Percentiles rank a stretch among this genome's conserved stretches.
These are phyloP conservation scores for Bombyx huttoni DNA, from an alignment of 2,888 invertebrate genomes.

Conservation along the genomic window DNA sequence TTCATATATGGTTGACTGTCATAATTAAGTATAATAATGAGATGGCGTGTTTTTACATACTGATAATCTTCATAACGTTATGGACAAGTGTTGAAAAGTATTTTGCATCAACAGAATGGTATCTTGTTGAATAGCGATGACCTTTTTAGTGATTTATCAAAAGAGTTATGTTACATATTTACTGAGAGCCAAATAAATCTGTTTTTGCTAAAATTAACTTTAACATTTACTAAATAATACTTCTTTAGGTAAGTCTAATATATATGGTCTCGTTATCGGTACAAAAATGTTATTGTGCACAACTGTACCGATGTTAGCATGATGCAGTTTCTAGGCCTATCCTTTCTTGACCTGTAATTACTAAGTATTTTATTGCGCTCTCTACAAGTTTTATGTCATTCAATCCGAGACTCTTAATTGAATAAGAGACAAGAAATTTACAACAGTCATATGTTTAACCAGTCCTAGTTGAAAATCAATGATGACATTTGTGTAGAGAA, in stretches of 20 bases:
- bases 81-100: slow-evolving; percentile 9
- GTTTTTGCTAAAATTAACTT: no score
- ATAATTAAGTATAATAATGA: slow-evolving; percentile 69
- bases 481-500: slow-evolving; percentile 10
- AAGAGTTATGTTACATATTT: no score
- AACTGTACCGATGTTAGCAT: slow-evolving; percentile 2
- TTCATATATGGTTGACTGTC: slow-evolving; percentile 66
- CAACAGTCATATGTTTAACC: slow-evolving; percentile 55
- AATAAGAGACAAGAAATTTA: slow-evolving; percentile 66
- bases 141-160: no score
- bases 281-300: slow-evolving; percentile 7
- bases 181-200: no score
- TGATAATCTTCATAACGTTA: slow-evolving; percentile 58
- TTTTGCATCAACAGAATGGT: not conserved
- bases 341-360: slow-evolving; percentile 56
- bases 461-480: slow-evolving; percentile 44
- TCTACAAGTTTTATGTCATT: slow-evolving; percentile 67
- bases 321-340: slow-evolving; percentile 20
- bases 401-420: slow-evolving; percentile 66
- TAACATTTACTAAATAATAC: no score
- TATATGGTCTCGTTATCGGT: no score
- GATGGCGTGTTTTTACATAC: slow-evolving; percentile 45
- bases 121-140: slow-evolving; percentile 7
- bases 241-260: no score
- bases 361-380: slow-evolving; percentile 63